Base-by-base conservation (phyloP, 2,113 vertebrate species). In the Dipodomys ordii region DNA sequence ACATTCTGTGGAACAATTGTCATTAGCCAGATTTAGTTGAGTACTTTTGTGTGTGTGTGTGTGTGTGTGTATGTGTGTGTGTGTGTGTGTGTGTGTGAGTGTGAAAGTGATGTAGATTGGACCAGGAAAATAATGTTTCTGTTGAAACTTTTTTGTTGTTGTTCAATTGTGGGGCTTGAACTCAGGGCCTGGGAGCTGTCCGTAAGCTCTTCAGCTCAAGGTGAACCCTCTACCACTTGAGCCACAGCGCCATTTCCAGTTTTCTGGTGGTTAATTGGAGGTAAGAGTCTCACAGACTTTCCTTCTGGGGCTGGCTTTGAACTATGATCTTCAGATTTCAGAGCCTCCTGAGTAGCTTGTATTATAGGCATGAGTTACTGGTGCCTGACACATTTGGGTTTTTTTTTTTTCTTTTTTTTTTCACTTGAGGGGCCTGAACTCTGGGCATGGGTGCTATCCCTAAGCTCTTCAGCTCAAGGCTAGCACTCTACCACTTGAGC, bases 121-220 rank as follows among this genome's bases (percentile, higher is more conserved):
- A 83, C 28, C 67, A 71, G 57, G 57, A 85, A 91, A 78, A 80
- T 27, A 83, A 16, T 77, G 83, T 89, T 86, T 74, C 28, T 94
- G 11, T 67, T 87, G 30, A 76, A 71, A 78, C 39, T n/a, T 23
- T 18, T 23, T 90, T 49, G 49, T 69, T 44, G 28, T 11, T 11
- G 53, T 11, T 57, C 15, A 57, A 15, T 49, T 49, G 49, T 49
- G 49, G 15, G 53, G 53, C 53, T 57, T 57, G 15, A 57, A 57
- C 53, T 57, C 53, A 57, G 53, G 53, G 3, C 53, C 53, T 57
- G 53, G 53, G 53, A 18, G 53, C 53, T 57, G 53, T 57, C 49
- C 49, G 10, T 49, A 2, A 49, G 49, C 49, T 49, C 15, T 57
- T 57, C 15, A 13, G 53, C 53, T 57, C 53, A 57, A 57, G 53